Percentiles rank a stretch among this genome's conserved stretches.
These are phyloP conservation scores for Sisor rabdophorus DNA, from an alignment of 2,113 vertebrate genomes.

Conservation along the genomic window DNA sequence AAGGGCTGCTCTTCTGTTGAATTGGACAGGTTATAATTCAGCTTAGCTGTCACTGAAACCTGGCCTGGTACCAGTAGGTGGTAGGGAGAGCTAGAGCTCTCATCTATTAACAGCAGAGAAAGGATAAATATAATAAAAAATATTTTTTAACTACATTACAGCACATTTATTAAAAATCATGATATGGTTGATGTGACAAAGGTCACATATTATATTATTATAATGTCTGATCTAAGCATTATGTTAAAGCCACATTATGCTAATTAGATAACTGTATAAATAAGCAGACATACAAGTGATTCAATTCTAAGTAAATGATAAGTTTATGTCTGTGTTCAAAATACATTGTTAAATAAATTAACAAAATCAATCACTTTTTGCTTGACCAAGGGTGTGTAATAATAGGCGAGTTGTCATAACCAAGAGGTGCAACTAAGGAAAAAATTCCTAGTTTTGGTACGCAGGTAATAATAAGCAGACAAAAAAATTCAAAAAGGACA, in stretches of 20 bases:
- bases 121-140: neutral
- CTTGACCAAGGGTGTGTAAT: no score
- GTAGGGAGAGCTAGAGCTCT: slow-evolving; percentile 84
- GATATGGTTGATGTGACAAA: neutral
- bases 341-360: neutral
- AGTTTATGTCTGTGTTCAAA: neutral
- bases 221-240: neutral
- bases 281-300: neutral
- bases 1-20: slow-evolving; percentile 91
- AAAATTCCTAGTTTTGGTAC: no score
- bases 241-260: neutral
- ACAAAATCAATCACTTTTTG: no score
- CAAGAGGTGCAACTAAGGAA: no score
- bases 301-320: neutral
- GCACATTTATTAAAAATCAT: neutral
- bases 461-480: no score
- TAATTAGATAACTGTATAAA: neutral
- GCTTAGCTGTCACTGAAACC: slow-evolving; percentile 74
- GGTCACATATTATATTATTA: neutral
- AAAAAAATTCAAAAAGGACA: no score
- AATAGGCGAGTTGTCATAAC: no score
- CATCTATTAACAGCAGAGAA: slow-evolving; percentile 71
- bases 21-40: slow-evolving; percentile 91
- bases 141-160: neutral
- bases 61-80: slow-evolving; percentile 73